These are phyloP conservation scores for Cephus nigrinus DNA, from an alignment of 2,888 invertebrate species.

Conservation along the genomic window DNA sequence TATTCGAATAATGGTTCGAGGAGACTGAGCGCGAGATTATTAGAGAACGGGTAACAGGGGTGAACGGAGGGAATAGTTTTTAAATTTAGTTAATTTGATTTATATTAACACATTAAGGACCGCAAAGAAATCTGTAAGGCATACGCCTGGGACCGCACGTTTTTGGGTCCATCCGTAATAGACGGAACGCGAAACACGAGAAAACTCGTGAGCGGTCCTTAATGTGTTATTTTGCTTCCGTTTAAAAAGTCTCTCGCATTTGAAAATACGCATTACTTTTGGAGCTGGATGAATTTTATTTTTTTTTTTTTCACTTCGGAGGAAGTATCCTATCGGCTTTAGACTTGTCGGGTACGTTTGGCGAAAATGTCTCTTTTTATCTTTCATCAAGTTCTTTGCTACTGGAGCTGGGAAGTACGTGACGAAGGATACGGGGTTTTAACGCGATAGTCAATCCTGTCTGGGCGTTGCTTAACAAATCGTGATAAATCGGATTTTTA, in stretches of 20 bases:
- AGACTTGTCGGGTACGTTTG: background rate
- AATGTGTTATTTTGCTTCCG: background rate
- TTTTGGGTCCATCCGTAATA: too few relatives aligned
- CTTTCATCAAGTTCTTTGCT: background rate
- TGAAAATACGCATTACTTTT: background rate
- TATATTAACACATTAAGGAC: too few relatives aligned
- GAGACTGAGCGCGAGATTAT: background rate
- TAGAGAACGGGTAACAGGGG: background rate
- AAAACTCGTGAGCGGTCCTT: too few relatives aligned
- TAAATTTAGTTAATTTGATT: background rate
- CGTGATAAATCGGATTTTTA: background rate
- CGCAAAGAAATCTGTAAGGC: too few relatives aligned
- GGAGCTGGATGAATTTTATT: background rate
- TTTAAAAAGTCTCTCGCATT: background rate
- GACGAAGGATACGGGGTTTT: background rate
- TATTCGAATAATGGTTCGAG: background rate
- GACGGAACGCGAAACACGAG: too few relatives aligned
- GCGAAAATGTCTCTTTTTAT: background rate
- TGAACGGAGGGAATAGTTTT: background rate
- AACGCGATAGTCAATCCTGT: background rate
- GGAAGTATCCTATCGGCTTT: background rate
- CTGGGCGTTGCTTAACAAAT: conserved; percentile 1
- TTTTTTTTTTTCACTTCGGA: background rate
- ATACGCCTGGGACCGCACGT: too few relatives aligned
- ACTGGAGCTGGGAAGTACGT: background rate